These are phyloP conservation scores for Synergus japonicus DNA, from an alignment of 2,888 invertebrate genomes.

Conservation along the genomic window DNA sequence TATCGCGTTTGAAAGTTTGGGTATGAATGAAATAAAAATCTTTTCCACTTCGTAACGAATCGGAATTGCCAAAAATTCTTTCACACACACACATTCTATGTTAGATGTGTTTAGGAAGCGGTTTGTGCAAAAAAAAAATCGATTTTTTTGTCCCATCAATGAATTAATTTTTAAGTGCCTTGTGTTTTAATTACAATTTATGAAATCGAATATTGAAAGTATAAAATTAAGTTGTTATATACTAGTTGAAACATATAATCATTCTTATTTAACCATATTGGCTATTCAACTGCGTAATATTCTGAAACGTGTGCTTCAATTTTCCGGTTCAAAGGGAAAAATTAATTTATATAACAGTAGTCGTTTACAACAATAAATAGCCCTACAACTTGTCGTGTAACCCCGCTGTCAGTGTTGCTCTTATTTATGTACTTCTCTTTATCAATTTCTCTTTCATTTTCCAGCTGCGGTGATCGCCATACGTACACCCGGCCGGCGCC, in stretches of 20 bases:
- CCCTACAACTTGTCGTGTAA: not conserved
- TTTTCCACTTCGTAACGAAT: too few relatives aligned
- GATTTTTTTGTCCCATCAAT: too few relatives aligned
- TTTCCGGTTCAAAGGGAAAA: not conserved
- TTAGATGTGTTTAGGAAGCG: too few relatives aligned
- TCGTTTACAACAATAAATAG: too few relatives aligned
- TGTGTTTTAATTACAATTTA: not conserved
- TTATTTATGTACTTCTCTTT: not conserved
- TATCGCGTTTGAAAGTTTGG: too few relatives aligned
- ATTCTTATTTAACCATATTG: not conserved
- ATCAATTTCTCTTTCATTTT: constrained; percentile 28
- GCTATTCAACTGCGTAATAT: not conserved
- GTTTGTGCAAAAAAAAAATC: too few relatives aligned
- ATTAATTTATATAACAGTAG: too few relatives aligned
- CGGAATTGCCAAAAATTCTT: too few relatives aligned
- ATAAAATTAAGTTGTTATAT: not conserved
- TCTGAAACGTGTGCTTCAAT: not conserved
- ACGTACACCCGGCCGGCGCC: not conserved
- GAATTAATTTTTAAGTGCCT: not conserved
- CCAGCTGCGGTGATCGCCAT: not conserved
- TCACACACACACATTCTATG: too few relatives aligned
- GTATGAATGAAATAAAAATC: too few relatives aligned
- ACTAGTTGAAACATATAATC: not conserved
- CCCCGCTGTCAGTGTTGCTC: not conserved
- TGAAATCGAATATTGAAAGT: not conserved